These are phyloP conservation scores for Lasiommata megera DNA, from an alignment of 2,888 invertebrate genomes.

Conservation along the genomic window DNA sequence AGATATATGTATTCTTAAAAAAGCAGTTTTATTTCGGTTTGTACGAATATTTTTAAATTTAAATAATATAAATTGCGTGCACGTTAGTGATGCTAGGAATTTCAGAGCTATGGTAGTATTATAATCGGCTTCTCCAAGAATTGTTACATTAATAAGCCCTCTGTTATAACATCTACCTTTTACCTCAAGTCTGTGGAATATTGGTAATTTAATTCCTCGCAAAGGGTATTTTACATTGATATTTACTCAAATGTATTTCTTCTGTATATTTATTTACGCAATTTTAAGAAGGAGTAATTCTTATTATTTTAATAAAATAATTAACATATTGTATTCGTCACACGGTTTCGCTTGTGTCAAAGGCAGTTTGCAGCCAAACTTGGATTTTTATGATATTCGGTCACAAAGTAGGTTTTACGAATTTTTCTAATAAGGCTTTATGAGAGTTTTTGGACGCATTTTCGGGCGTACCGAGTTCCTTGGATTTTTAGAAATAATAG, in stretches of 20 bases:
- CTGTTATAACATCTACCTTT: background rate
- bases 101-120: background rate
- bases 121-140: background rate
- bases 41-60: too few relatives aligned
- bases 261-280: constrained; percentile 47
- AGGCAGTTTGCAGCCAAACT: constrained; percentile 33
- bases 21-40: too few relatives aligned
- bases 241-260: constrained; percentile 54
- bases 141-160: background rate
- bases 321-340: constrained; percentile 20
- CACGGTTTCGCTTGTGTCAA: constrained; percentile 37
- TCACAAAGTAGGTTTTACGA: constrained; percentile 12
- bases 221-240: constrained; percentile 45
- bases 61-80: too few relatives aligned
- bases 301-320: constrained; percentile 26
- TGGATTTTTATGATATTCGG: constrained; percentile 24
- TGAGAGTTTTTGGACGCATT: background rate
- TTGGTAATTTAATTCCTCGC: constrained; percentile 48
- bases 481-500: background rate
- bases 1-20: too few relatives aligned
- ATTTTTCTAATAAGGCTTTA: constrained; percentile 3
- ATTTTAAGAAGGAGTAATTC: constrained; percentile 24
- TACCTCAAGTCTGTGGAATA: background rate
- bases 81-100: too few relatives aligned
- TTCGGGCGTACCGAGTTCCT: background rate